Conservation (phyloP, 2,888 invertebrate species). For the Pecten maximus region DNA sequence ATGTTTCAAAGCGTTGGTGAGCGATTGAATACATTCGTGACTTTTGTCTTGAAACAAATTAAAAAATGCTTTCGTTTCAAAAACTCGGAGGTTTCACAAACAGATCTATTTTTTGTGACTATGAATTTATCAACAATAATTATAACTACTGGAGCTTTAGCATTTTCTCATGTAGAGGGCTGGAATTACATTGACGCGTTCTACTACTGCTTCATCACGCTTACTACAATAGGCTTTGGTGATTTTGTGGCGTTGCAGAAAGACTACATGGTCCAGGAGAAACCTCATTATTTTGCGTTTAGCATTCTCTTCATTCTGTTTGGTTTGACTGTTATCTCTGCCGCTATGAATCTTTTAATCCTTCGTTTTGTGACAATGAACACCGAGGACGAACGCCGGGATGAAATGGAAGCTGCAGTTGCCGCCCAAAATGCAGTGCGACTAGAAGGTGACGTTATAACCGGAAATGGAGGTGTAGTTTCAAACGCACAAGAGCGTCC, state of each 20-base stretch:
- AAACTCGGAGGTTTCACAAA: conserved; percentile 89
- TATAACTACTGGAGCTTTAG: conserved; percentile 96
- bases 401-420: conserved; percentile 95
- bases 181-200: conserved; percentile 95
- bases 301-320: conserved; percentile 99
- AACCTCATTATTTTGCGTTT: conserved; percentile 98
- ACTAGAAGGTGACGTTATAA: conserved; percentile 97
- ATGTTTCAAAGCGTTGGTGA: conserved; percentile 99
- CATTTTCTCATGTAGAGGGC: conserved; percentile 96
- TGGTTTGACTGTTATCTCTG: conserved; percentile 99
- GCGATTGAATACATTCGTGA: conserved; percentile 97
- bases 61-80: conserved; percentile 93
- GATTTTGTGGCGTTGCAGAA: conserved; percentile 99
- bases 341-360: conserved; percentile 97
- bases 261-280: conserved; percentile 95
- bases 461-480: conserved; percentile 84
- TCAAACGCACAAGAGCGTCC: conserved; percentile 80
- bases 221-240: conserved; percentile 97
- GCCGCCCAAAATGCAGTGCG: conserved; percentile 97
- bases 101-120: conserved; percentile 93
- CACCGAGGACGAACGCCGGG: conserved; percentile 97
- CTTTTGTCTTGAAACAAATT: conserved; percentile 93
- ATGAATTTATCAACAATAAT: conserved; percentile 93
- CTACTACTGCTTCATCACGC: conserved; percentile 98
- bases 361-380: conserved; percentile 97